Evolutionary conservation across 2,797 vertebrate genomes (phyloP).

Genomic region (Rachycentron canadum): DNA sequence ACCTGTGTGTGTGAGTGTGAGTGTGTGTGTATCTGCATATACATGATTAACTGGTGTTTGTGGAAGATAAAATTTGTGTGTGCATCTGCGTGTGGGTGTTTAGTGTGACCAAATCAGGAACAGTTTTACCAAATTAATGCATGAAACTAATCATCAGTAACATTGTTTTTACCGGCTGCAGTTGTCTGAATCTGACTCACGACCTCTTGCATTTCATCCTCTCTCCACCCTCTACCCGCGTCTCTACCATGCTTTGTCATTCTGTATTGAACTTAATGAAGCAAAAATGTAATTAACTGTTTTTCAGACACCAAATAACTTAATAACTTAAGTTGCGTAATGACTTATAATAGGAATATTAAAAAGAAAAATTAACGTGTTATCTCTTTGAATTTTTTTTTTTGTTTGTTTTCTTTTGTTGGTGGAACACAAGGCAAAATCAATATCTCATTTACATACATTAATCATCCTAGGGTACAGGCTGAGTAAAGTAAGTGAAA

Average conservation of each 20-base stretch:
- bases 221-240: not conserved
- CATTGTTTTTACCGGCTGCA: conserved; percentile 29
- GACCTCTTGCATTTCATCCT: conserved; percentile 2
- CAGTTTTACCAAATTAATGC: conserved; percentile 47
- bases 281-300: conserved; percentile 45
- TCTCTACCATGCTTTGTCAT: conserved; percentile 23
- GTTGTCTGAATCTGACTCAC: conserved; percentile 34
- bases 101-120: conserved; percentile 48
- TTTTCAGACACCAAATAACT: conserved; percentile 32
- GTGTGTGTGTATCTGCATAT: conserved; percentile 4
- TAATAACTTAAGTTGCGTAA: conserved; percentile 18
- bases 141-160: conserved; percentile 29
- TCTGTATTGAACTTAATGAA: conserved; percentile 35
- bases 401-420: conserved; percentile 9
- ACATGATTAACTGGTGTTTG: conserved; percentile 19
- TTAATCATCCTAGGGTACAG: conserved; percentile 22
- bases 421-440: not conserved
- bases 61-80: conserved; percentile 18
- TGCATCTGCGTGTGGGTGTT: conserved; percentile 31
- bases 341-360: conserved; percentile 30
- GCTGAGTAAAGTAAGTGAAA: not conserved
- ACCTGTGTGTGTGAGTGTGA: not conserved
- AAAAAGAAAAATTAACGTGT: conserved; percentile 18
- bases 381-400: conserved; percentile 17
- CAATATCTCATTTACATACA: conserved; percentile 1